Conservation (phyloP, 1,140 invertebrate species). For the Steinernema khuongi region DNA sequence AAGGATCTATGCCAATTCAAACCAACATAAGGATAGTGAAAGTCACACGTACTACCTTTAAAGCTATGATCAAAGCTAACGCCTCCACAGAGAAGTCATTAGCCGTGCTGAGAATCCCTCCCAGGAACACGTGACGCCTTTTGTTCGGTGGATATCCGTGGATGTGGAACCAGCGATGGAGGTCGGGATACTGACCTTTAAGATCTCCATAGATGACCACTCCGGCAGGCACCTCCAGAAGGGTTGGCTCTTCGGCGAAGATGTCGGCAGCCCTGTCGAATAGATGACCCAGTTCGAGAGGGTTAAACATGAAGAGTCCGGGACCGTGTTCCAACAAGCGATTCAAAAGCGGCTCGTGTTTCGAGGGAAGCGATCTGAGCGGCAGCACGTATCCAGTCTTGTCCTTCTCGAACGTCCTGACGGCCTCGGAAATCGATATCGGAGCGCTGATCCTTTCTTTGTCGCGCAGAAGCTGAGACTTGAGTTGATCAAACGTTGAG, state of each 20-base stretch:
- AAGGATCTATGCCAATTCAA: not conserved
- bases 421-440: not conserved
- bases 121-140: conserved; percentile 18
- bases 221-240: not conserved
- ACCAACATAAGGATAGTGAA: not conserved
- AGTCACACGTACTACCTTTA: too few relatives aligned
- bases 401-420: not conserved
- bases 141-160: conserved; percentile 19
- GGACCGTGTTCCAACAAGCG: conserved; percentile 20
- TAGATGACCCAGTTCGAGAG: conserved; percentile 13
- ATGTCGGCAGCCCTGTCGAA: conserved; percentile 14
- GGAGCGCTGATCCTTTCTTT: not conserved
- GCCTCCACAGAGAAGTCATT: conserved; percentile 18
- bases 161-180: conserved; percentile 22
- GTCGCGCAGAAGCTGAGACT: not conserved
- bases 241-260: conserved; percentile 10
- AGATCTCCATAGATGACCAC: conserved; percentile 19
- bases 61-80: conserved; percentile 13
- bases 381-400: not conserved
- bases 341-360: conserved; percentile 14
- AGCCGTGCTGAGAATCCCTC: not conserved
- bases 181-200: conserved; percentile 16
- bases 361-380: not conserved
- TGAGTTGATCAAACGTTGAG: not conserved
- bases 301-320: conserved; percentile 1